phyloP scores from a whole-genome alignment of 2,113 vertebrate species.

The Zosterops pallidus region DNA sequence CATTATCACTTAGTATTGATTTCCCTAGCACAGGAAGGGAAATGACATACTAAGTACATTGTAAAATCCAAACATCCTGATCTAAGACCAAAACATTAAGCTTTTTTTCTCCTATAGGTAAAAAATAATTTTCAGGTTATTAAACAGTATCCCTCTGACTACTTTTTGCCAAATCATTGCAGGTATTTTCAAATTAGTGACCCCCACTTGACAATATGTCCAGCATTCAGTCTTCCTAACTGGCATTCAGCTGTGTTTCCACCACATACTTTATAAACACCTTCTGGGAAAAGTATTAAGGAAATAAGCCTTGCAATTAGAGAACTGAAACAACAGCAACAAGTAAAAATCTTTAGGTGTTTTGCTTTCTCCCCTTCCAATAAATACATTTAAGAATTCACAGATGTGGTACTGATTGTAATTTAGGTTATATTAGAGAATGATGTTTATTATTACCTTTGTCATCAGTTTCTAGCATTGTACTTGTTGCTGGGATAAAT shows the following conservation, averaged over 20 bases:
- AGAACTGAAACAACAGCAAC: background rate
- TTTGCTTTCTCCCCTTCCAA: background rate
- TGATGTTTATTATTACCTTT: background rate
- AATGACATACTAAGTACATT: background rate
- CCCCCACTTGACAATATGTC: background rate
- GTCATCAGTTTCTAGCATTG: background rate
- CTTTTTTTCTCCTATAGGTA: background rate
- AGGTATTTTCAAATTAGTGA: background rate
- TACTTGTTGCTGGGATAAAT: background rate
- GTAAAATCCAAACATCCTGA: background rate
- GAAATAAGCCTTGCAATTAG: background rate
- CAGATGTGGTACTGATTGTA: background rate
- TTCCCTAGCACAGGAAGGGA: background rate
- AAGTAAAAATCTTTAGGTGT: background rate
- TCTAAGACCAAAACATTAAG: background rate
- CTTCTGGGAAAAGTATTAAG: background rate
- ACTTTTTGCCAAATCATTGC: background rate
- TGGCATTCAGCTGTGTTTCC: background rate
- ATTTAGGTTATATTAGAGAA: background rate
- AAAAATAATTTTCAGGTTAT: background rate
- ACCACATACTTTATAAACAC: background rate
- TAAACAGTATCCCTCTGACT: background rate
- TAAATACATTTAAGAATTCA: background rate
- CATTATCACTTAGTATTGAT: background rate
- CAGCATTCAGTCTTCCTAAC: background rate